Base-by-base conservation (phyloP, 2,113 vertebrate species). In the Eptesicus fuscus region DNA sequence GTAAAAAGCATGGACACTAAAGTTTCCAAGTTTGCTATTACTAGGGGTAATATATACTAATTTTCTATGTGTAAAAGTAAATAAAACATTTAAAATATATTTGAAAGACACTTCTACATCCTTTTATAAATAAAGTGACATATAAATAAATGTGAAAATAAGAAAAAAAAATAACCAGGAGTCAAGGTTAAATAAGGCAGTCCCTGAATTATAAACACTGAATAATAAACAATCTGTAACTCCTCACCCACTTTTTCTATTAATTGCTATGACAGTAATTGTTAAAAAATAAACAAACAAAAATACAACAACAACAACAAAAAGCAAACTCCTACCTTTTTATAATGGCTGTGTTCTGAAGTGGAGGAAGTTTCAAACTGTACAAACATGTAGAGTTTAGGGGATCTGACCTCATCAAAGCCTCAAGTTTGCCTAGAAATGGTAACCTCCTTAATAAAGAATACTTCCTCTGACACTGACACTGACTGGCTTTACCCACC, bases 31-130 rank as follows among this genome's bases (percentile, higher is more conserved):
- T 91, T 70, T 69, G 8, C 42, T 93, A 53, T 67, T 61, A 88
- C 4, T 67, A 9, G 11, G 28, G 30, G 6, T 42, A 61, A 89
- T 69, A 77, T n/a, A 63, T 35, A 59, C 5, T 49, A 16, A 78
- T 88, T 92, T 94, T 83, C 20, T 83, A 63, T 76, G 40, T 65
- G 23, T 0, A 53, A 95, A 95, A 90, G 59, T 67, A 95, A 91
- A 23, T 30, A 61, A 59, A 80, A n/a, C 37, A 61, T 47, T 93
- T 40, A 44, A 95, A 92, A 79, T 65, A 65, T 53, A 63, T 25
- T 87, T 95, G 83, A 74, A 93, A 93, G 56, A 56, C 3, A 63
- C 20, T 70, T 74, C 20, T 76, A 51, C 4, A 83, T 28, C 16
- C 25, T 70, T 91, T 93, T 89, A 70, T 11, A 90, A 88, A 86